phyloP scores from a whole-genome alignment of 2,888 invertebrate species.

The Achlya flavicornis region DNA sequence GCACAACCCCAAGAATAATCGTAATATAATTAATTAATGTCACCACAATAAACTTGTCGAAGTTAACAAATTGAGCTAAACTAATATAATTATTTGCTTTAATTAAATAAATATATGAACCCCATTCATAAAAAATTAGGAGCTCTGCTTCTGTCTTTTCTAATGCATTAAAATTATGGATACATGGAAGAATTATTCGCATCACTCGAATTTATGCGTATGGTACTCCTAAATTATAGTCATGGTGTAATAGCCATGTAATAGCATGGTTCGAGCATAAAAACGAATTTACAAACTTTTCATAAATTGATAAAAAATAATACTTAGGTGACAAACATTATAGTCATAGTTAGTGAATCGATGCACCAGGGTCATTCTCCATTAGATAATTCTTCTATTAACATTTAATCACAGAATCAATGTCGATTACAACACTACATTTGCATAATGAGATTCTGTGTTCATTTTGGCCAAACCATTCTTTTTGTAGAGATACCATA shows the following conservation, averaged over 20 bases:
- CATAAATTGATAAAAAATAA: slow-evolving; percentile 42
- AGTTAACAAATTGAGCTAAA: slow-evolving; percentile 76
- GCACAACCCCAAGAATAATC: slow-evolving; percentile 71
- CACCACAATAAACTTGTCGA: slow-evolving; percentile 62
- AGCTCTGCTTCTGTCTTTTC: slow-evolving; percentile 15
- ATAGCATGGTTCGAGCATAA: slow-evolving; percentile 52
- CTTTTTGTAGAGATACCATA: slow-evolving; percentile 15
- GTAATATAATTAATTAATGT: slow-evolving; percentile 46
- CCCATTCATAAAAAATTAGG: background rate
- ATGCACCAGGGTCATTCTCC: slow-evolving; percentile 20
- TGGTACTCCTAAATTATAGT: slow-evolving; percentile 45
- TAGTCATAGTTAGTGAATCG: slow-evolving; percentile 10
- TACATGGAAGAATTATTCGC: slow-evolving; percentile 30
- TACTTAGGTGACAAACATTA: slow-evolving; percentile 55
- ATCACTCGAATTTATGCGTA: slow-evolving; percentile 61
- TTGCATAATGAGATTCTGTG: background rate
- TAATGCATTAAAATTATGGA: slow-evolving; percentile 15
- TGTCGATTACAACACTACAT: background rate
- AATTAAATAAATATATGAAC: slow-evolving; percentile 37
- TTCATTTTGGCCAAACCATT: background rate
- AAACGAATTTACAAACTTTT: slow-evolving; percentile 51
- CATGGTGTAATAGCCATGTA: slow-evolving; percentile 61
- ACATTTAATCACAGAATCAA: too few species aligned
- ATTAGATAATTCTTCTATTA: background rate
- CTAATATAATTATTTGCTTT: slow-evolving; percentile 37